Evolutionary conservation across 2,797 vertebrate species (phyloP).

Genomic region (Steatocranus sp.): DNA sequence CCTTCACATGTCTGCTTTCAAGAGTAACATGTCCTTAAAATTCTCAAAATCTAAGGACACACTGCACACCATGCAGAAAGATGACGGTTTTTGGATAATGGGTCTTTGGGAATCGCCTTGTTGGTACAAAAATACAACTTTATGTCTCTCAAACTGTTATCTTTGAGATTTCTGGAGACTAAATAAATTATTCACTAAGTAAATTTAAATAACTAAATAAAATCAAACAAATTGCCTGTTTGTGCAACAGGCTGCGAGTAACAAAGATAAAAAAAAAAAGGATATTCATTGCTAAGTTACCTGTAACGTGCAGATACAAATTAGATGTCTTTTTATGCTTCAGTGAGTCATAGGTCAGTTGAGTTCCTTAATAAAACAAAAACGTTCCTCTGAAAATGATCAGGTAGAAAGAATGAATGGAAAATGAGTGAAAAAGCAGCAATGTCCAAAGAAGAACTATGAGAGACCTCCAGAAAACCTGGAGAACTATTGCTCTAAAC

Average conservation of each 20-base stretch:
- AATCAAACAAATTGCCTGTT: background rate
- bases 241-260: background rate
- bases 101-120: background rate
- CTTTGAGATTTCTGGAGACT: background rate
- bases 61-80: background rate
- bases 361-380: background rate
- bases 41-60: background rate
- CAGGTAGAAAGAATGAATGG: background rate
- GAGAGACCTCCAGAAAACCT: background rate
- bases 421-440: background rate
- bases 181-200: background rate
- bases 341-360: rapidly evolving
- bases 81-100: background rate
- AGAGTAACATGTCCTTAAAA: background rate
- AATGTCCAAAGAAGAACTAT: background rate
- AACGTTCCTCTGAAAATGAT: background rate
- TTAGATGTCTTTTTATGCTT: background rate
- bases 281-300: background rate
- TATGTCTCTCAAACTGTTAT: background rate
- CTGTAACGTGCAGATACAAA: background rate
- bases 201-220: background rate
- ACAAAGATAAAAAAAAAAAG: rapidly evolving
- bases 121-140: background rate
- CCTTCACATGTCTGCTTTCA: background rate
- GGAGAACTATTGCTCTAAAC: background rate